Evolutionary conservation across 2,113 vertebrate genomes (phyloP), one percentile per base, ranked within the genome.

Genomic region (Micronycteris hirsuta): DNA sequence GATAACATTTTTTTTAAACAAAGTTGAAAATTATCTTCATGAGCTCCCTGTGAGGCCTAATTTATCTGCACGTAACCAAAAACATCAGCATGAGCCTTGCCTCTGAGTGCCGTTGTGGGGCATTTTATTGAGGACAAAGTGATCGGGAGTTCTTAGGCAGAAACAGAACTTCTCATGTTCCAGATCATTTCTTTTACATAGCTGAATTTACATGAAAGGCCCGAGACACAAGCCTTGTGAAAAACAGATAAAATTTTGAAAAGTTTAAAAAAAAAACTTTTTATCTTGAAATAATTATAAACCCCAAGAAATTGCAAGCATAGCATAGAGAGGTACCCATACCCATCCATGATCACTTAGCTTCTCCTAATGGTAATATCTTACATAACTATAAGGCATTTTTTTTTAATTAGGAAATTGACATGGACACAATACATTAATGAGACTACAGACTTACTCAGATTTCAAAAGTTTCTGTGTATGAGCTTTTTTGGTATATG

Each of bases 1-100:
- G 54, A 19, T 91, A 88, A 91, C 16, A 82, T 45, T 63, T 73
- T 58, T 49, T 93, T 56, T n/a, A 95, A 73, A 16, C 13, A 65
- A 49, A 56, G 9, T 87, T 93, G 45, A 93, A 95, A 84, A 91
- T 84, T 36, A 61, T 68, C 38, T 73, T 91, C 24, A 77, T 88
- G 83, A 76, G 61, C 20, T 63, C 49, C 70, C 86, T n/a, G 1
- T 28, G 28, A 71, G 52, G 33, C 52, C n/a, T 43, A 70, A 38
- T 2, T 24, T 49, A 80, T 26, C 38, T 47, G 70, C 22, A 33
- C 7, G 41, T 70, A 89, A 49, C 19, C 17, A 88, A 28, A 87
- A 83, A 63, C 43, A 63, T 81, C 19, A 45, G 67, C 3, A 10
- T 36, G 87, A 56, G 5, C 45, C 41, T 89, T 77, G 54, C 15